phyloP scores from a whole-genome alignment of 2,797 vertebrate genomes.

The Syndactyla subalaris region DNA sequence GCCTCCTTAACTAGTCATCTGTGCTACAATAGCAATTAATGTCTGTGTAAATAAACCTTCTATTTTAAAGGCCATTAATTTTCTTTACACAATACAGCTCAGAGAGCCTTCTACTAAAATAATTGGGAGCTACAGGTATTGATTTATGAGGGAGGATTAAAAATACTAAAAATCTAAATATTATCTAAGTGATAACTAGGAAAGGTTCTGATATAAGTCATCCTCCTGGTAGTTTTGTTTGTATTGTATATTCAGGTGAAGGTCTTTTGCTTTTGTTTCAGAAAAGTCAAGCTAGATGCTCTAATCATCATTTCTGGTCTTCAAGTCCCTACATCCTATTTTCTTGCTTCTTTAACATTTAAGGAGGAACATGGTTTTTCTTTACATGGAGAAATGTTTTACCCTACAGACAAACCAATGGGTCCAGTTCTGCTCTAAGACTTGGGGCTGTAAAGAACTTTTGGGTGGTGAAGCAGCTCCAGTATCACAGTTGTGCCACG shows the following conservation, averaged over 20 bases:
- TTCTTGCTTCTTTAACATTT: background rate
- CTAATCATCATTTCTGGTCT: background rate
- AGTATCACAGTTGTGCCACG: background rate
- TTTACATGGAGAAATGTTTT: background rate
- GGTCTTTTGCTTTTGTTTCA: background rate
- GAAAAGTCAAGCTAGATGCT: background rate
- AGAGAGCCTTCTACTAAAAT: conserved; percentile 9
- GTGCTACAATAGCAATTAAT: conserved; percentile 60
- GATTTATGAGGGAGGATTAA: conserved; percentile 20
- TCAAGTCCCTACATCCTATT: background rate
- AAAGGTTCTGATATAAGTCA: background rate
- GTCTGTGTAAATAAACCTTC: conserved; percentile 54
- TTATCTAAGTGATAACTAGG: background rate
- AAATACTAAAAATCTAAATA: conserved; percentile 2
- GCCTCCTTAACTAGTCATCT: conserved; percentile 16
- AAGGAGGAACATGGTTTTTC: background rate
- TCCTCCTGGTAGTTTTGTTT: background rate
- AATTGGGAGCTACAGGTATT: conserved; percentile 16
- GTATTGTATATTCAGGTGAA: background rate
- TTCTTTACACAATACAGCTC: conserved; percentile 20
- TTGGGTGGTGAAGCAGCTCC: background rate
- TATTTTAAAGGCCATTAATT: conserved; percentile 71
- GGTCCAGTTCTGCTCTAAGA: background rate
- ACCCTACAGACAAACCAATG: rapidly evolving
- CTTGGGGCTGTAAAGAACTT: background rate